Conservation (phyloP, 2,888 invertebrate species). For the Dicyrtomina minuta region DNA sequence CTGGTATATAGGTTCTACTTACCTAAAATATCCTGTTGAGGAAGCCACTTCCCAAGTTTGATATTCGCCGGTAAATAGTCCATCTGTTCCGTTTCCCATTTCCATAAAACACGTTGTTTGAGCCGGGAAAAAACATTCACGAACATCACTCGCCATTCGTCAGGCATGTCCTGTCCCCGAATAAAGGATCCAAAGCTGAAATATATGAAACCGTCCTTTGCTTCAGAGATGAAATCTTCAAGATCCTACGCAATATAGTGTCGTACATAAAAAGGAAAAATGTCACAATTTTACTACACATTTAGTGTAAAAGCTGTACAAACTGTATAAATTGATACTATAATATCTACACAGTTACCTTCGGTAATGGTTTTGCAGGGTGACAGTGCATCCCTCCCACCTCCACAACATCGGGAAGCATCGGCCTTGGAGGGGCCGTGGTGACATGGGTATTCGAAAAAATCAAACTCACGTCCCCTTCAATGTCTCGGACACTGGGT, state of each 20-base stretch:
- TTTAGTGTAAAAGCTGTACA: too few relatives aligned
- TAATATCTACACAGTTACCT: constrained; percentile 38
- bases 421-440: constrained; percentile 44
- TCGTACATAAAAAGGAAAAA: not conserved
- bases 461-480: constrained; percentile 48
- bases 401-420: constrained; percentile 52
- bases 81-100: constrained; percentile 25
- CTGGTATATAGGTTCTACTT: too few relatives aligned
- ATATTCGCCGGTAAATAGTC: constrained; percentile 24
- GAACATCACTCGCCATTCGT: constrained; percentile 8
- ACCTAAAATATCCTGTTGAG: constrained; percentile 25
- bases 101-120: constrained; percentile 31
- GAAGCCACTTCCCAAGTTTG: constrained; percentile 15
- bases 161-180: not conserved
- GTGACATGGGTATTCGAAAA: constrained; percentile 52
- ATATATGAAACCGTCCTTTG: constrained; percentile 13
- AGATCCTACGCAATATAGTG: too few relatives aligned
- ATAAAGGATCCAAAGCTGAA: constrained; percentile 21
- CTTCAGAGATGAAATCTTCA: constrained; percentile 15
- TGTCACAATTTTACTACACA: too few relatives aligned
- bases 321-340: too few relatives aligned
- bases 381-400: constrained; percentile 54
- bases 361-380: constrained; percentile 46
- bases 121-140: constrained; percentile 16
- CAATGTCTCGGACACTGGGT: constrained; percentile 46